These are phyloP conservation scores for Saturnia japonica DNA, from an alignment of 2,888 invertebrate genomes.

Conservation along the genomic window DNA sequence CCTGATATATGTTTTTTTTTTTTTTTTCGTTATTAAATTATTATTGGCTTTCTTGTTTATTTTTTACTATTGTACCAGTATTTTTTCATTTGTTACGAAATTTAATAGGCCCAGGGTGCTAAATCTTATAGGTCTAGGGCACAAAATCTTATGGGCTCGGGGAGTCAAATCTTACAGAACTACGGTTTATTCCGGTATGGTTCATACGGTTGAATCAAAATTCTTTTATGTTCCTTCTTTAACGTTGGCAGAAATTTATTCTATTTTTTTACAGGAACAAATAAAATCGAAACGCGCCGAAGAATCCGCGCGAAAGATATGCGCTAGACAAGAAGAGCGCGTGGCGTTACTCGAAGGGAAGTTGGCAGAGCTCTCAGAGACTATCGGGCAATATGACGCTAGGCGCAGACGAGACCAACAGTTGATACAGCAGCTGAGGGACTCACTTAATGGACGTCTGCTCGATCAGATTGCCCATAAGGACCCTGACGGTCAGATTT, in stretches of 20 bases:
- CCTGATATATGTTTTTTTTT: too few species aligned
- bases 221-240: too few species aligned
- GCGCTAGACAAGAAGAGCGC: conserved; percentile 88
- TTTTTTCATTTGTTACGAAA: too few species aligned
- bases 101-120: too few species aligned
- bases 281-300: conserved; percentile 87
- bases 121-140: too few species aligned
- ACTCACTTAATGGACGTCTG: conserved; percentile 63
- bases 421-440: conserved; percentile 85
- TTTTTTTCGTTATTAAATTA: too few species aligned
- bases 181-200: too few species aligned
- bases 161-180: too few species aligned
- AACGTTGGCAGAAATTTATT: not conserved
- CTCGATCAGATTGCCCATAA: conserved; percentile 50
- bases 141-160: too few species aligned
- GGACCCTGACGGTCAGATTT: conserved; percentile 19
- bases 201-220: too few species aligned
- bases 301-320: conserved; percentile 85
- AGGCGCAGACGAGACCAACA: conserved; percentile 87
- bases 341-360: conserved; percentile 89
- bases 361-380: conserved; percentile 89
- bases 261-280: conserved; percentile 80
- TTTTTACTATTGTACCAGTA: too few species aligned
- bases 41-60: too few species aligned
- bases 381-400: conserved; percentile 89